A percentile compares a stretch with the other conserved stretches of the same genome.
Evolutionary conservation across 1,140 invertebrate species (phyloP).

Genomic region (Pachyrhynchus sulphureomaculatus): DNA sequence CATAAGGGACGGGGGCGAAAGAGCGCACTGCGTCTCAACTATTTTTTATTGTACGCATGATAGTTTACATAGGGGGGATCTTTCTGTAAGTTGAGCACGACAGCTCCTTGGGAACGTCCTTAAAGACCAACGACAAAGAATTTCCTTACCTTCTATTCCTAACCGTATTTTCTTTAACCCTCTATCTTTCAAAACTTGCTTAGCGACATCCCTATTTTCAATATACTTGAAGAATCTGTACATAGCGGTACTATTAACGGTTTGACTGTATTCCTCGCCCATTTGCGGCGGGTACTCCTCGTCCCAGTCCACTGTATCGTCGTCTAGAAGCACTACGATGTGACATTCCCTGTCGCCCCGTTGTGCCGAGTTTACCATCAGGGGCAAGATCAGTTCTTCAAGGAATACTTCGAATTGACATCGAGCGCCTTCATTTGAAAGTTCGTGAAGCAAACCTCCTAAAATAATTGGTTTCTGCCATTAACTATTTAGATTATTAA

Average conservation of each 20-base stretch:
- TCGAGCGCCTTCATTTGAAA: conserved; percentile 97
- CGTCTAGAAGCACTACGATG: conserved; percentile 93
- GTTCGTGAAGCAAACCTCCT: conserved; percentile 94
- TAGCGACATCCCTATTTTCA: conserved; percentile 98
- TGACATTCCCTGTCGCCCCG: conserved; percentile 87
- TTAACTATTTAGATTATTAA: too few relatives aligned
- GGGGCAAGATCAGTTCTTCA: conserved; percentile 91
- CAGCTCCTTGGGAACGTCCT: too few relatives aligned
- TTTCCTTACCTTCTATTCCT: conserved; percentile 84
- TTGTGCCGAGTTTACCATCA: conserved; percentile 95
- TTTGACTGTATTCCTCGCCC: conserved; percentile 98
- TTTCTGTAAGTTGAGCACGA: too few relatives aligned
- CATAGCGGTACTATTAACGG: conserved; percentile 86
- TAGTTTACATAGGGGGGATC: too few relatives aligned
- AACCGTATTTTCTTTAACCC: conserved; percentile 98
- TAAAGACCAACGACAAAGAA: too few relatives aligned
- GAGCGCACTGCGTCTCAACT: too few relatives aligned
- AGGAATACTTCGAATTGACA: conserved; percentile 96
- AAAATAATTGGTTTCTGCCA: conserved; percentile 34
- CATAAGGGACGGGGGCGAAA: too few relatives aligned
- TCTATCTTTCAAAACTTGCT: conserved; percentile 97
- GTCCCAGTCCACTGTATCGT: conserved; percentile 98
- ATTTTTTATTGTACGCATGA: too few relatives aligned
- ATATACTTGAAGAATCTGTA: conserved; percentile 99
- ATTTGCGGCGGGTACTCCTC: conserved; percentile 98